Percentiles rank a stretch among this genome's conserved stretches.
Evolutionary conservation across 2,797 vertebrate species (phyloP).

Genomic region (Lagodon rhomboides): DNA sequence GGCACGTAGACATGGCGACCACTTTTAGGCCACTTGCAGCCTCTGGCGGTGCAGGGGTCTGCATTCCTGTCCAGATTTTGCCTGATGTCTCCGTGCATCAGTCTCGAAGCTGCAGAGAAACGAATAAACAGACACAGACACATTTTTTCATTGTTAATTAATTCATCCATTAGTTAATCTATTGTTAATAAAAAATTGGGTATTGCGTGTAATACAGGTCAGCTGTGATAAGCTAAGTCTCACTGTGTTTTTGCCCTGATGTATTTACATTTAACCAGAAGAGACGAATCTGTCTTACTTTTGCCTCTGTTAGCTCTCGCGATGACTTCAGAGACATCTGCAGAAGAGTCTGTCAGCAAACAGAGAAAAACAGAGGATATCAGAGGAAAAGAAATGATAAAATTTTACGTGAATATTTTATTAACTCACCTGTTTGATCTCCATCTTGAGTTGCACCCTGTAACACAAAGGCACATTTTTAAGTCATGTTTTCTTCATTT

Average conservation of each 20-base stretch:
- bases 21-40: constrained; percentile 66
- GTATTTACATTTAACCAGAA: too few relatives aligned
- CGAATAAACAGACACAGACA: neutral
- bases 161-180: too few relatives aligned
- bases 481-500: too few relatives aligned
- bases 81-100: constrained; percentile 51
- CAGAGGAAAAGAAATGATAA: neutral
- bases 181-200: too few relatives aligned
- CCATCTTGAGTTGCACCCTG: neutral
- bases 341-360: neutral
- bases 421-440: neutral
- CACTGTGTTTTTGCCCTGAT: too few relatives aligned
- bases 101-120: neutral
- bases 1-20: constrained; percentile 52
- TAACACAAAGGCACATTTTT: neutral
- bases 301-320: neutral
- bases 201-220: too few relatives aligned
- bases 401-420: neutral
- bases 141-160: too few relatives aligned
- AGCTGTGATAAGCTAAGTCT: too few relatives aligned
- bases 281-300: constrained; percentile 15
- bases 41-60: constrained; percentile 39
- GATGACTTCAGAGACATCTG: neutral
- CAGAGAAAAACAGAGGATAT: neutral
- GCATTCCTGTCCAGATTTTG: constrained; percentile 44